Percentiles rank a stretch among this genome's conserved stretches.
Evolutionary conservation across 1,140 invertebrate genomes (phyloP).

Genomic region (Drosophila orena): DNA sequence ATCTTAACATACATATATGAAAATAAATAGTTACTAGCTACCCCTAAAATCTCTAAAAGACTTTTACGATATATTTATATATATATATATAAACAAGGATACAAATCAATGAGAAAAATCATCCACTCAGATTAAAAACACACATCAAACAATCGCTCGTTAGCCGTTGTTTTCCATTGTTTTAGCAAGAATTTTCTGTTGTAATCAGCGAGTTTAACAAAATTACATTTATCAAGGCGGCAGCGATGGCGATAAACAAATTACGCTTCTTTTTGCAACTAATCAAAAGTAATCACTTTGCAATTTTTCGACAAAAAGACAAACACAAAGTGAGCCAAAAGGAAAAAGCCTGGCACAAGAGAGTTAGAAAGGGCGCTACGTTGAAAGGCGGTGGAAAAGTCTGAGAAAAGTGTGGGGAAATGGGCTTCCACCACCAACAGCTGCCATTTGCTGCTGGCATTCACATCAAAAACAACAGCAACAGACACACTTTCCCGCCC

Average conservation of each 20-base stretch:
- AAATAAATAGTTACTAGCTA: no score
- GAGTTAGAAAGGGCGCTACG: conserved; percentile 49
- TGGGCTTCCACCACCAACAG: conserved; percentile 48
- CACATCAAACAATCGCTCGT: conserved; percentile 52
- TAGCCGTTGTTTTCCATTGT: conserved; percentile 43
- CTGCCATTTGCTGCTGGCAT: conserved; percentile 71
- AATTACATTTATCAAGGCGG: conserved; percentile 78
- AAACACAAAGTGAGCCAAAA: conserved; percentile 69
- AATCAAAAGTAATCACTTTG: conserved; percentile 84
- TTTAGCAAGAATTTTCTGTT: conserved; percentile 45
- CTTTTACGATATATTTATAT: no score
- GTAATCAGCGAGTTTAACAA: conserved; percentile 70
- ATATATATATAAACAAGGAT: background rate
- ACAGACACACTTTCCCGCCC: conserved; percentile 74
- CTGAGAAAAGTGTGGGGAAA: background rate
- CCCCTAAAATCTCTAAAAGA: no score
- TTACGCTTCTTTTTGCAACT: conserved; percentile 82
- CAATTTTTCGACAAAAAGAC: conserved; percentile 73
- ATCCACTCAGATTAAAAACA: conserved; percentile 1
- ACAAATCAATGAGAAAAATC: background rate
- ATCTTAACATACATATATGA: no score
- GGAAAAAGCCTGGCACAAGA: conserved; percentile 61
- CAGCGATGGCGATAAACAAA: conserved; percentile 69
- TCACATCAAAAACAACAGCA: conserved; percentile 51
- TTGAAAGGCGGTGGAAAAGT: background rate